Percentiles rank a stretch among this genome's conserved stretches.
phyloP scores from a whole-genome alignment of 2,888 invertebrate genomes.

The Nematopogon swammerdamellus region DNA sequence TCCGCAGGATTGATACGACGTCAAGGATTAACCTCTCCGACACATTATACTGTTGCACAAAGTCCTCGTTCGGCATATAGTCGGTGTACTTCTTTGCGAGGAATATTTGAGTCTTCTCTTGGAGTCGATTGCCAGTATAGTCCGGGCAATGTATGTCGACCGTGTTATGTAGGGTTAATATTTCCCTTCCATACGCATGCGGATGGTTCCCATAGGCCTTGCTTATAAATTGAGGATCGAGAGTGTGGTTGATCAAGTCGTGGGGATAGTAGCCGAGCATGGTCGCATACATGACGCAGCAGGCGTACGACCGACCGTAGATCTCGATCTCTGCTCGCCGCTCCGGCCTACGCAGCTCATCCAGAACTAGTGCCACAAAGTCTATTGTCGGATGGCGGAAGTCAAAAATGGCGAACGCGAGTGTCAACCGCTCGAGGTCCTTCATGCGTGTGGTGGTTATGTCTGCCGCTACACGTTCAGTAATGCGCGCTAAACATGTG shows the following conservation, averaged over 20 bases:
- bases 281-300: slow-evolving; percentile 59
- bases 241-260: slow-evolving; percentile 55
- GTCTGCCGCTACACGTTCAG: slow-evolving; percentile 45
- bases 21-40: slow-evolving; percentile 60
- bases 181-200: slow-evolving; percentile 51
- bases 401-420: slow-evolving; percentile 61
- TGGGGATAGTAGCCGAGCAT: slow-evolving; percentile 53
- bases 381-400: slow-evolving; percentile 42
- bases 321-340: slow-evolving; percentile 53
- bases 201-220: slow-evolving; percentile 50
- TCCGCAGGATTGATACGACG: slow-evolving; percentile 42
- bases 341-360: slow-evolving; percentile 49
- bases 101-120: slow-evolving; percentile 34
- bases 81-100: slow-evolving; percentile 60
- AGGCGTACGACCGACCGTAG: slow-evolving; percentile 59
- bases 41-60: slow-evolving; percentile 46
- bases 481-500: slow-evolving; percentile 35
- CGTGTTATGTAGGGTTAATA: slow-evolving; percentile 60
- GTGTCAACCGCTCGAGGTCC: slow-evolving; percentile 69
- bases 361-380: slow-evolving; percentile 32
- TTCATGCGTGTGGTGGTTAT: slow-evolving; percentile 59
- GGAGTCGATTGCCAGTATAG: slow-evolving; percentile 53
- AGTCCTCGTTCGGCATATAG: slow-evolving; percentile 51
- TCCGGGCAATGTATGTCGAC: slow-evolving; percentile 60
- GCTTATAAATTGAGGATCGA: slow-evolving; percentile 56